Conservation (phyloP, 2,113 vertebrate species). For the Cyprinodon tularosa region DNA sequence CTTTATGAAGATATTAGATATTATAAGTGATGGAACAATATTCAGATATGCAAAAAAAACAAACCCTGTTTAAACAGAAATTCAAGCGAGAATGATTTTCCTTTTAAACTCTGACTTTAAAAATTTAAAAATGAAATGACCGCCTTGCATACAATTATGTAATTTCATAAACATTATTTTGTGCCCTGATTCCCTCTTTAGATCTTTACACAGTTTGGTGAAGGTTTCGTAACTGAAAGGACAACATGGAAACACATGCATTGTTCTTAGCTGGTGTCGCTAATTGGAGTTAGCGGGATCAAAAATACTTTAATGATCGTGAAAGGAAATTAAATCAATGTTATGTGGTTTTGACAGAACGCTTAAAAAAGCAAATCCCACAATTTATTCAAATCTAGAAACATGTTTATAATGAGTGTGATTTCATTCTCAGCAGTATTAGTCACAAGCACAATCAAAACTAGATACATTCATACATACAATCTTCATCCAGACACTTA, state of each 20-base stretch:
- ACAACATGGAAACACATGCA: no score
- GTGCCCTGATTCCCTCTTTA: not conserved
- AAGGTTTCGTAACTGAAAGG: not conserved
- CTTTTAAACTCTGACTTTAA: not conserved
- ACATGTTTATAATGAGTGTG: not conserved
- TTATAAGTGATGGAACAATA: not conserved
- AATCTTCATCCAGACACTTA: no score
- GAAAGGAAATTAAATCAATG: no score
- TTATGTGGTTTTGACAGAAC: not conserved
- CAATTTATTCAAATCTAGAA: not conserved
- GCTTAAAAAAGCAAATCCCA: not conserved
- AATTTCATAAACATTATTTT: no score
- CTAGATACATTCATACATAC: not conserved
- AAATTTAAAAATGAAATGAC: not conserved
- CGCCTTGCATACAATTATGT: not conserved
- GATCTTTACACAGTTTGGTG: not conserved
- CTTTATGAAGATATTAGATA: not conserved
- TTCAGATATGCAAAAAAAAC: not conserved
- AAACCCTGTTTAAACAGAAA: not conserved
- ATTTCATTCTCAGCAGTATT: not conserved
- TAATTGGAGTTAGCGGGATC: not conserved
- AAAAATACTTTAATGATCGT: no score
- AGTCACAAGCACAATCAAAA: not conserved
- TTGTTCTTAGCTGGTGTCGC: no score
- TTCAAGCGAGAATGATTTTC: not conserved